A percentile compares a stretch with the other conserved stretches of the same genome.
phyloP scores from a whole-genome alignment of 2,113 vertebrate species.

The Pantherophis guttatus region DNA sequence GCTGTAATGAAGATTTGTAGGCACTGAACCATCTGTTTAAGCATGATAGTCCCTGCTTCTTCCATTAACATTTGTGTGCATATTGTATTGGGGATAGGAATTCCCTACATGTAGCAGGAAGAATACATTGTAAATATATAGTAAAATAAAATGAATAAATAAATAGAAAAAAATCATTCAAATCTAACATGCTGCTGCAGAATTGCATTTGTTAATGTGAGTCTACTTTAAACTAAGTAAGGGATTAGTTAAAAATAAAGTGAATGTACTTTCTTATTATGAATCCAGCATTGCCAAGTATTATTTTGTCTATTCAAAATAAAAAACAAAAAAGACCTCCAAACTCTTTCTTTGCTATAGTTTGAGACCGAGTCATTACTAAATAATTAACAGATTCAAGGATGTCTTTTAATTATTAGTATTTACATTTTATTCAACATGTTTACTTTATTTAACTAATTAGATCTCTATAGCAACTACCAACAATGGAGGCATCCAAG shows the following conservation, averaged over 20 bases:
- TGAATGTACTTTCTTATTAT: not conserved
- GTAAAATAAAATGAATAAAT: not conserved
- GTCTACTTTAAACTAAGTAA: not conserved
- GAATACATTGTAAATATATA: not conserved
- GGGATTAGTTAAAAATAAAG: not conserved
- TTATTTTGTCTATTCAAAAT: not conserved
- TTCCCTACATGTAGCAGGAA: not conserved
- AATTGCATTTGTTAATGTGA: not conserved
- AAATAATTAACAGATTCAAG: not conserved
- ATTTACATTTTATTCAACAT: not conserved
- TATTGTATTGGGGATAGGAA: not conserved
- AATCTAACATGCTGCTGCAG: not conserved
- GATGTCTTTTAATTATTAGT: not conserved
- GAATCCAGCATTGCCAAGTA: not conserved
- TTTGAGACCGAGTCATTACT: conserved; percentile 11
- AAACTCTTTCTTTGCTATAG: not conserved
- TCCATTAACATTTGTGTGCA: not conserved
- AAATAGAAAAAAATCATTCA: not conserved
- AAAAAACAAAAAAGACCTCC: not conserved
- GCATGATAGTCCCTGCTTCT: not conserved
- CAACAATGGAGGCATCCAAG: not conserved
- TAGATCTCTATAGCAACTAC: not conserved
- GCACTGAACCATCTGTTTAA: not conserved
- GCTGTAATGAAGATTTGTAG: not conserved
- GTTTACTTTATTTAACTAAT: conserved; percentile 27